Conservation (phyloP, 2,888 invertebrate species). For the Orchesella flavescens region DNA sequence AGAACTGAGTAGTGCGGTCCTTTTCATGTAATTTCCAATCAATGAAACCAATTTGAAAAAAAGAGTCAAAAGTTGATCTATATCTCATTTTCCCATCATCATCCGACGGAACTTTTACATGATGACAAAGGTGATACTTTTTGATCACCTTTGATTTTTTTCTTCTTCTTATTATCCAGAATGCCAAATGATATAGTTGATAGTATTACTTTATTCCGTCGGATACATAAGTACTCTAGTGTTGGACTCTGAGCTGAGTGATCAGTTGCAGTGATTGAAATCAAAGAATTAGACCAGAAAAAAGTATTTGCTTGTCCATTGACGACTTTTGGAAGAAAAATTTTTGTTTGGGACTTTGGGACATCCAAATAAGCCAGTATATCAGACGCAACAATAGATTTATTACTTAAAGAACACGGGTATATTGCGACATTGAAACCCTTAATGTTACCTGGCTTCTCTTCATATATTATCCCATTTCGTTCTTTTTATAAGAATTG, state of each 20-base stretch:
- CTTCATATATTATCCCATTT: neutral
- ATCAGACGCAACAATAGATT: too few species aligned
- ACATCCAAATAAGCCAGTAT: too few species aligned
- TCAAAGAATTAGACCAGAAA: conserved; percentile 4
- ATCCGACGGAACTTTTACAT: neutral
- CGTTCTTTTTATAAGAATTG: conserved; percentile 3
- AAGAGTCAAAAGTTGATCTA: conserved; percentile 38
- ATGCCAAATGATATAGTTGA: conserved; percentile 30
- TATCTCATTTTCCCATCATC: conserved; percentile 23
- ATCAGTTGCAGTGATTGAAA: conserved; percentile 52
- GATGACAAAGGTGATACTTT: neutral
- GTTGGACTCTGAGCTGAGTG: too few species aligned
- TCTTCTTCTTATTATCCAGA: neutral
- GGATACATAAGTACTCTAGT: conserved; percentile 7
- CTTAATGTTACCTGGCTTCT: too few species aligned
- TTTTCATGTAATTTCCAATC: conserved; percentile 36
- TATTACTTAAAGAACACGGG: too few species aligned
- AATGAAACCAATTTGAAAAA: conserved; percentile 43
- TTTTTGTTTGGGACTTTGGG: conserved; percentile 1
- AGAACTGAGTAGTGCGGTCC: neutral
- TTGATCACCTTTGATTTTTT: conserved; percentile 1
- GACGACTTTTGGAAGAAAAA: neutral
- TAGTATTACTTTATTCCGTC: neutral
- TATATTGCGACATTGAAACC: too few species aligned
- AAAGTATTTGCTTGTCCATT: neutral